A percentile compares a stretch with the other conserved stretches of the same genome.
These are phyloP conservation scores for Schizopygopsis malacanthus DNA, from an alignment of 2,797 vertebrate species.

Conservation along the genomic window DNA sequence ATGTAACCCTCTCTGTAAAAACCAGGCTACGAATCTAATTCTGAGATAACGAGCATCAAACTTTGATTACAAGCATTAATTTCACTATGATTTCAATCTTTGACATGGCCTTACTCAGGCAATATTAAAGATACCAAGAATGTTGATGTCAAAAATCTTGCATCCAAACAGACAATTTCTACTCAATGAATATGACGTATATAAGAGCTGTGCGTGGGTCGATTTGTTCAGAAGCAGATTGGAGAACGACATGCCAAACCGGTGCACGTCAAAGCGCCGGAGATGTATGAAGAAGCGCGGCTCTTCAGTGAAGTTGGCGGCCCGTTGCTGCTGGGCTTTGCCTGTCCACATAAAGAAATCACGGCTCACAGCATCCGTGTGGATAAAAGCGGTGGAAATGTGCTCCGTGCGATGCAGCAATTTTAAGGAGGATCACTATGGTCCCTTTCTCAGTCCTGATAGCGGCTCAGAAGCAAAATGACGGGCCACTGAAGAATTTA, in stretches of 20 bases:
- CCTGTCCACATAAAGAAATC: slow-evolving; percentile 78
- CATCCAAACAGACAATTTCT: no score
- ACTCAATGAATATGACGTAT: neutral
- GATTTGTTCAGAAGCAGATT: slow-evolving; percentile 25
- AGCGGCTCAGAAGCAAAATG: slow-evolving; percentile 78
- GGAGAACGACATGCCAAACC: no score
- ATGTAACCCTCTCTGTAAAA: no score
- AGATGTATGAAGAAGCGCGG: neutral
- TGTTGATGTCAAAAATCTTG: no score
- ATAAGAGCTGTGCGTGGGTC: neutral
- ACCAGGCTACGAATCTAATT: no score
- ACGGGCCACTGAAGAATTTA: slow-evolving; percentile 81
- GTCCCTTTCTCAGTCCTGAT: slow-evolving; percentile 72
- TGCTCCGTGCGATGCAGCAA: slow-evolving; percentile 74
- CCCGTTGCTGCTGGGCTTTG: slow-evolving; percentile 72
- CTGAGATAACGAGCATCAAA: no score
- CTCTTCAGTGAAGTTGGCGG: slow-evolving; percentile 62
- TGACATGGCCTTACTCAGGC: no score
- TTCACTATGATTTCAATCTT: no score
- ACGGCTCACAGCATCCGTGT: slow-evolving; percentile 77
- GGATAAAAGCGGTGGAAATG: slow-evolving; percentile 56
- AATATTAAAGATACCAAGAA: no score
- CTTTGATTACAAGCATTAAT: no score
- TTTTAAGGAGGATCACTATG: slow-evolving; percentile 71
- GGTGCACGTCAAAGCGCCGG: neutral